phyloP scores from a whole-genome alignment of 1,140 invertebrate species.

The Drosophila equinoxialis region DNA sequence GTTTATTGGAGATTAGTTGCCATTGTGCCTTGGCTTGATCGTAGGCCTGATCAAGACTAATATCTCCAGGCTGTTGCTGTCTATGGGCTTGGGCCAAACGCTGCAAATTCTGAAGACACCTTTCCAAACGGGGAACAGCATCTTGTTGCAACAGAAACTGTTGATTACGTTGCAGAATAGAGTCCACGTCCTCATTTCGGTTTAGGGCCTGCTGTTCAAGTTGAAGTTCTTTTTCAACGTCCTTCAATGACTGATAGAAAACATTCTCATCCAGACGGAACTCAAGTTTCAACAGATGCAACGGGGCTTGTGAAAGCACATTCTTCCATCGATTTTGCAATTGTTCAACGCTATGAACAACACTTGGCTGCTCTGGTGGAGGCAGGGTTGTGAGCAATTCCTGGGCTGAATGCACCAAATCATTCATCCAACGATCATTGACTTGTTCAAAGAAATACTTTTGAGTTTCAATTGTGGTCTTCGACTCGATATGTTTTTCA shows the following conservation, averaged over 20 bases:
- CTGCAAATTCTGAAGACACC: constrained; percentile 89
- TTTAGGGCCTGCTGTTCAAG: constrained; percentile 93
- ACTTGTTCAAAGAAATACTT: constrained; percentile 93
- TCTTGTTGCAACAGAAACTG: constrained; percentile 89
- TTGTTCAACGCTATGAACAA: constrained; percentile 88
- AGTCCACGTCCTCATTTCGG: constrained; percentile 91
- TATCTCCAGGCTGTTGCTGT: constrained; percentile 87
- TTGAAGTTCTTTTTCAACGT: constrained; percentile 94
- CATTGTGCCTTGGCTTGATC: constrained; percentile 89
- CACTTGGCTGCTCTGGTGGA: constrained; percentile 86
- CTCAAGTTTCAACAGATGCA: constrained; percentile 94
- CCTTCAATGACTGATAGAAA: constrained; percentile 92
- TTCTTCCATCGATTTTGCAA: constrained; percentile 91
- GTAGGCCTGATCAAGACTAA: constrained; percentile 86
- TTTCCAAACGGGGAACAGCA: constrained; percentile 88
- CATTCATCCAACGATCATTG: constrained; percentile 92
- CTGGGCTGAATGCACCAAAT: constrained; percentile 90
- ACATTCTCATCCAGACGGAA: constrained; percentile 93
- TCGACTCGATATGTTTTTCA: constrained; percentile 91
- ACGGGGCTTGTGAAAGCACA: constrained; percentile 90
- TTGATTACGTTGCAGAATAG: constrained; percentile 90
- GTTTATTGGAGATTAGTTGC: constrained; percentile 87
- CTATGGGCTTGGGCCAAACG: constrained; percentile 87
- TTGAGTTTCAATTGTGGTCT: constrained; percentile 91
- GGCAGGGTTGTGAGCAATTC: constrained; percentile 90